phyloP scores from a whole-genome alignment of 2,113 vertebrate species.

The Cinclus cinclus region DNA sequence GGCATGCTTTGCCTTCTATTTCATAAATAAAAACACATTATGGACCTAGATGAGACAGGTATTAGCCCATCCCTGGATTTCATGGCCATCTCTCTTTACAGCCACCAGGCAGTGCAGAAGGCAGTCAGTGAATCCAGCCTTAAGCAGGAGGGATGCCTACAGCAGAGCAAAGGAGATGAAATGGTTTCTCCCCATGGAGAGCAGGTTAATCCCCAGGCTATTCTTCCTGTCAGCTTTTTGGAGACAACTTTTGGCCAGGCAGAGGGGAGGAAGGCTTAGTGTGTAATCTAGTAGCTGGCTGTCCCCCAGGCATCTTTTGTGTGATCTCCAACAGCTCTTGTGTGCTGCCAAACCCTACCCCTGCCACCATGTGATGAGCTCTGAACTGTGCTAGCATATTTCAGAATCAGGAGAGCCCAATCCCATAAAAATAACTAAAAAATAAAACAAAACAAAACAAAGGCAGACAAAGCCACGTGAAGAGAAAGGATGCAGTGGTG shows the following conservation, averaged over 20 bases:
- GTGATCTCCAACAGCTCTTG: neutral
- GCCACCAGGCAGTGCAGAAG: neutral
- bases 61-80: neutral
- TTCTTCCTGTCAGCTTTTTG: neutral
- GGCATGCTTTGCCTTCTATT: neutral
- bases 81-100: neutral
- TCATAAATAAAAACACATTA: rapidly evolving
- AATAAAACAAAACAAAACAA: neutral
- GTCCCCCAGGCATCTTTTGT: neutral
- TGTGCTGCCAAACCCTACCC: neutral
- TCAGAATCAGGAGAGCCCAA: rapidly evolving
- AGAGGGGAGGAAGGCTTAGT: neutral
- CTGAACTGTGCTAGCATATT: neutral
- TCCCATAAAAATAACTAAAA: neutral
- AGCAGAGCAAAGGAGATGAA: neutral
- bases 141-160: neutral
- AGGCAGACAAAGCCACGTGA: rapidly evolving
- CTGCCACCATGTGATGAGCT: neutral
- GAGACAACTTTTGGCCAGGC: neutral
- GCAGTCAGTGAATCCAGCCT: neutral
- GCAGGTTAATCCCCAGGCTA: neutral
- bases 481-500: neutral
- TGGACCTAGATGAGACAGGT: neutral
- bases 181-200: neutral
- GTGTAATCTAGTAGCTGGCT: neutral